These are phyloP conservation scores for Solenopsis fugax DNA, from an alignment of 1,140 invertebrate genomes.

Conservation along the genomic window DNA sequence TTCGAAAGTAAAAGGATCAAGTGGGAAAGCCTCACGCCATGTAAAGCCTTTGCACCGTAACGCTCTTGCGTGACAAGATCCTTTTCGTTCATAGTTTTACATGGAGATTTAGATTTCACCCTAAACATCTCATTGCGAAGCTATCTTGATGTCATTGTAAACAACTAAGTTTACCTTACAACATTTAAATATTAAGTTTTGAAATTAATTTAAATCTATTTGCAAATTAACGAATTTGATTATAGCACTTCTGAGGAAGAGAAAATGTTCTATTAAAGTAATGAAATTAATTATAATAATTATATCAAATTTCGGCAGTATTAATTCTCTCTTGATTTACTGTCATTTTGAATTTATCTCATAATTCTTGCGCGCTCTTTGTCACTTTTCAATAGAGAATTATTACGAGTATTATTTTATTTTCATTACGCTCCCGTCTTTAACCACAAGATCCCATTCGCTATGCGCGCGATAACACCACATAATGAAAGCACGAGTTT, in stretches of 20 bases:
- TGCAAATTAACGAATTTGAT: neutral
- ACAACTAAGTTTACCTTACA: neutral
- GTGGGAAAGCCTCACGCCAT: neutral
- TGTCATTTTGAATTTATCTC: neutral
- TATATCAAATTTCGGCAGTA: neutral
- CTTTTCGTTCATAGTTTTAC: neutral
- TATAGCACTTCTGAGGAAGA: neutral
- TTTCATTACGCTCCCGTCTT: neutral
- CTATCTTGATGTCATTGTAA: neutral
- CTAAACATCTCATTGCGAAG: neutral
- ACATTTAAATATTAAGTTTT: neutral
- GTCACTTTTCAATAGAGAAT: neutral
- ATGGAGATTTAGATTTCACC: neutral
- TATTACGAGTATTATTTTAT: neutral
- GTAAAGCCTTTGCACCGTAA: neutral
- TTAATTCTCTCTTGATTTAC: conserved; percentile 9
- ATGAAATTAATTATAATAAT: conserved; percentile 20
- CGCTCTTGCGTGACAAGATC: neutral
- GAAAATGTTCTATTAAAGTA: neutral
- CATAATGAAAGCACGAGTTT: neutral
- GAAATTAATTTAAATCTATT: neutral
- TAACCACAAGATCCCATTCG: neutral
- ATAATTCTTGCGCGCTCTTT: neutral
- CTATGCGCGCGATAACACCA: neutral
- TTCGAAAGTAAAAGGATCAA: conserved; percentile 30